Evolutionary conservation across 2,113 vertebrate species (phyloP), one percentile per base, ranked within the genome.

Genomic region (Stomatorhinus ivindoensis): DNA sequence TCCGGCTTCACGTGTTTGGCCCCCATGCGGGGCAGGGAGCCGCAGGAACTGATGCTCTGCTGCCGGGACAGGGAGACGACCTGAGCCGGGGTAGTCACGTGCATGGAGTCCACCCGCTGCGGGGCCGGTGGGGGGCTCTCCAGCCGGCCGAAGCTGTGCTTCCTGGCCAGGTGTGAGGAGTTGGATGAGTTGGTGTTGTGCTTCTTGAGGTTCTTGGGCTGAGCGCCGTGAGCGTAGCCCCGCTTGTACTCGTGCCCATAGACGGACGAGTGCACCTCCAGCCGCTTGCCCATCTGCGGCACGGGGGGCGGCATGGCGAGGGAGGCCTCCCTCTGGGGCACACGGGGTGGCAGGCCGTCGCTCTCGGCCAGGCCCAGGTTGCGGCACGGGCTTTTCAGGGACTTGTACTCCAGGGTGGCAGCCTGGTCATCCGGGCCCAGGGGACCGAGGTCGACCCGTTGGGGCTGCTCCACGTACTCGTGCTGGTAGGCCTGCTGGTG

Each of bases 131-230:
- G 98, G 0, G 98, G 98, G 39, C 97, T 98, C 95, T 99, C 98
- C 3, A 96, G 97, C 69, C 97, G 95, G 95, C 96, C 93, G 55
- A 99, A 98, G 95, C 98, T 99, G 94, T 97, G 98, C 93, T 99
- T 98, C 90, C 97, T 95, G 89, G 98, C 96, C 92, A 99, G 95
- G 93, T 98, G 98, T 91, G 98, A 99, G 0, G 98, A 99, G 91
- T 99, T 99, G 92, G 98, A 99, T 65, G 98, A 99, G 96, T 99
- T 99, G 92, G 98, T 98, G 95, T 99, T 99, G 96, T 99, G 99
- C 94, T 97, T 97, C 96, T 98, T 99, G 90, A 98, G 97, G 92
- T 94, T 96, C 93, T 96, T 96, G 0, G 96, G 96, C 89, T 97
- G 96, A 0, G 96, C 96, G 93, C 96, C 96, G 93, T 96, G 95